These are phyloP conservation scores for Drosophila tripunctata DNA, from an alignment of 2,888 invertebrate genomes.

Conservation along the genomic window DNA sequence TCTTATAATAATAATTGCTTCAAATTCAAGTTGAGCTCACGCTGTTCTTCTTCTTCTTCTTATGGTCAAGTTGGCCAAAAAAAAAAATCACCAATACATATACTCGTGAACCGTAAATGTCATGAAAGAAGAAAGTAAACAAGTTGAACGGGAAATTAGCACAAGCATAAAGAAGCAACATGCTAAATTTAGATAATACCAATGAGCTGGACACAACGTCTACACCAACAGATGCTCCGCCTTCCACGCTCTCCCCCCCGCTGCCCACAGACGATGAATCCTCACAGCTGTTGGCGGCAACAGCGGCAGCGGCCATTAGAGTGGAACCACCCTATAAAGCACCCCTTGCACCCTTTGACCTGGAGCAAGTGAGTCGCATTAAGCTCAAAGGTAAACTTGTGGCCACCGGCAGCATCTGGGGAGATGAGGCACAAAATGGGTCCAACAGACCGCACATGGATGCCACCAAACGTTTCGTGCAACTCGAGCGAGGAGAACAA, in stretches of 20 bases:
- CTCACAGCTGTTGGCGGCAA: slow-evolving; percentile 12
- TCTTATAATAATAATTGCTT: background rate
- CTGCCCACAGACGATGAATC: slow-evolving; percentile 1
- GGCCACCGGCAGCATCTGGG: slow-evolving; percentile 46
- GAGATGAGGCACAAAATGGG: background rate
- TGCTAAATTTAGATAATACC: slow-evolving; percentile 72
- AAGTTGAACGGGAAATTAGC: slow-evolving; percentile 33
- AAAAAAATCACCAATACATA: background rate
- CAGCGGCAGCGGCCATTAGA: background rate
- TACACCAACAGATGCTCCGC: background rate
- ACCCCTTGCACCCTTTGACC: slow-evolving; percentile 70
- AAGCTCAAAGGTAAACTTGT: slow-evolving; percentile 33
- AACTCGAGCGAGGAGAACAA: slow-evolving; percentile 46
- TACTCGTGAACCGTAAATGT: slow-evolving; percentile 9
- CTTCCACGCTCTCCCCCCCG: slow-evolving; percentile 2
- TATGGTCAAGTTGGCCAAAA: slow-evolving; percentile 5
- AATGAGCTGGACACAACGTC: slow-evolving; percentile 29
- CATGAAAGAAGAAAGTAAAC: slow-evolving; percentile 56
- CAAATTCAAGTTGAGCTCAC: slow-evolving; percentile 21
- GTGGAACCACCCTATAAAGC: slow-evolving; percentile 68
- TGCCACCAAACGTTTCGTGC: slow-evolving; percentile 45
- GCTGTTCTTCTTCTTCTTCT: too few relatives aligned
- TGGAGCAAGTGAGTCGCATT: slow-evolving; percentile 51
- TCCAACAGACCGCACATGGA: too few relatives aligned
- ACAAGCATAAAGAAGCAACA: slow-evolving; percentile 34